Percentiles rank a stretch among this genome's conserved stretches.
These are phyloP conservation scores for Epiblema foenella DNA, from an alignment of 2,888 invertebrate species.

Conservation along the genomic window DNA sequence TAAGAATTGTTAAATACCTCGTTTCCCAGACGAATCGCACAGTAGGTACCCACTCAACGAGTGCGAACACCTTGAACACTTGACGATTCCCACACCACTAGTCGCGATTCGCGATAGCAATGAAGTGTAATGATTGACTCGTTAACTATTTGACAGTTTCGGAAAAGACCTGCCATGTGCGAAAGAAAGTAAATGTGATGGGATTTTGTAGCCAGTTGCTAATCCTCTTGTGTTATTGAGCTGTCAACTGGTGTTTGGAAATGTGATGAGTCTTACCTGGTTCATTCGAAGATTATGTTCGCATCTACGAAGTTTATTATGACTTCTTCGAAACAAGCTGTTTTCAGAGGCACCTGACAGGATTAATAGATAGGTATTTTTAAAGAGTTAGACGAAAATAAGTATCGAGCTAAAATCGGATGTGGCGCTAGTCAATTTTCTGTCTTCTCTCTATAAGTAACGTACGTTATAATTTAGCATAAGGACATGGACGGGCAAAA, in stretches of 20 bases:
- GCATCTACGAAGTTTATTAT: not conserved
- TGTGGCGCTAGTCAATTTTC: too few species aligned
- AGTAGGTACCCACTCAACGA: slow-evolving; percentile 5
- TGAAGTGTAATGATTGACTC: slow-evolving; percentile 27
- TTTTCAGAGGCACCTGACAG: not conserved
- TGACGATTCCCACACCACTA: slow-evolving; percentile 22
- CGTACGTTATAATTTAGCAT: too few species aligned
- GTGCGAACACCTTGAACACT: slow-evolving; percentile 3
- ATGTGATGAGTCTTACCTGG: slow-evolving; percentile 13
- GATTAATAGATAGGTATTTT: too few species aligned
- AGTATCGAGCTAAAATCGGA: too few species aligned
- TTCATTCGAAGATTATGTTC: not conserved
- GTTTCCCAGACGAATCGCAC: slow-evolving; percentile 20
- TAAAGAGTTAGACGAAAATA: too few species aligned
- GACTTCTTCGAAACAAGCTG: not conserved
- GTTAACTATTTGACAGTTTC: slow-evolving; percentile 23
- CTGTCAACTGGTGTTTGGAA: slow-evolving; percentile 25
- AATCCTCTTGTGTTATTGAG: slow-evolving; percentile 24
- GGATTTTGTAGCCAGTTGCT: slow-evolving; percentile 19
- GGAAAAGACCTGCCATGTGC: slow-evolving; percentile 24
- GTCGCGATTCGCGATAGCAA: slow-evolving; percentile 26
- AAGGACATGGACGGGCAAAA: too few species aligned
- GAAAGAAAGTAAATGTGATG: slow-evolving; percentile 29
- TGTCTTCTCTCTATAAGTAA: too few species aligned
- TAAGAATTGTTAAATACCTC: not conserved